phyloP scores from a whole-genome alignment of 2,113 vertebrate genomes.

The Solenodon paradoxus region DNA sequence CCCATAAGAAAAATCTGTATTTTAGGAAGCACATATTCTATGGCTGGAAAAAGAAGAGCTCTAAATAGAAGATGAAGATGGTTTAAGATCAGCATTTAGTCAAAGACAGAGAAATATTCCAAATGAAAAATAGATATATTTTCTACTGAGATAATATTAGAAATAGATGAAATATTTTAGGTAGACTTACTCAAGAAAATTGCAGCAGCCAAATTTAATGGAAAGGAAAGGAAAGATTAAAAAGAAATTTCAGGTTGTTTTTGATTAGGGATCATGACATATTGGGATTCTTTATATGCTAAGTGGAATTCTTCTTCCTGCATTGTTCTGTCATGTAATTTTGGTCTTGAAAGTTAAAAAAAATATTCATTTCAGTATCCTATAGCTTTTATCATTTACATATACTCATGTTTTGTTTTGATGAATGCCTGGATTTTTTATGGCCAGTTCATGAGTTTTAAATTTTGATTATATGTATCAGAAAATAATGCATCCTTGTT shows the following conservation, averaged over 20 bases:
- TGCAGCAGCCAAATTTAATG: background rate
- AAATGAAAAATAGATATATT: background rate
- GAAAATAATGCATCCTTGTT: slow-evolving; percentile 48
- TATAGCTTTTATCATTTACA: background rate
- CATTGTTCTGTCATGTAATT: background rate
- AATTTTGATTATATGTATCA: slow-evolving; percentile 35
- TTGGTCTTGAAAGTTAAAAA: background rate
- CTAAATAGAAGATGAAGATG: background rate
- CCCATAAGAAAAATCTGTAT: background rate
- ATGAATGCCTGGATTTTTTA: background rate
- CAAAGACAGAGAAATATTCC: background rate
- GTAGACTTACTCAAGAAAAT: background rate
- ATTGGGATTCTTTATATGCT: background rate
- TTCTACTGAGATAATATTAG: background rate
- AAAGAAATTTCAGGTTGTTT: background rate
- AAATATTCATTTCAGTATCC: background rate
- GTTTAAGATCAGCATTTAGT: background rate
- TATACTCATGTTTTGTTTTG: slow-evolving; percentile 1
- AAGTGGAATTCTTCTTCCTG: background rate
- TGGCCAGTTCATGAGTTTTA: background rate
- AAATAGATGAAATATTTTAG: background rate
- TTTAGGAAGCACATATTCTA: background rate
- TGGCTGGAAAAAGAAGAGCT: background rate
- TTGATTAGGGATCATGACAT: background rate
- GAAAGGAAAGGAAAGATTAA: slow-evolving; percentile 6